Evolutionary conservation across 2,113 vertebrate genomes (phyloP).

Genomic region (Plectropomus leopardus): DNA sequence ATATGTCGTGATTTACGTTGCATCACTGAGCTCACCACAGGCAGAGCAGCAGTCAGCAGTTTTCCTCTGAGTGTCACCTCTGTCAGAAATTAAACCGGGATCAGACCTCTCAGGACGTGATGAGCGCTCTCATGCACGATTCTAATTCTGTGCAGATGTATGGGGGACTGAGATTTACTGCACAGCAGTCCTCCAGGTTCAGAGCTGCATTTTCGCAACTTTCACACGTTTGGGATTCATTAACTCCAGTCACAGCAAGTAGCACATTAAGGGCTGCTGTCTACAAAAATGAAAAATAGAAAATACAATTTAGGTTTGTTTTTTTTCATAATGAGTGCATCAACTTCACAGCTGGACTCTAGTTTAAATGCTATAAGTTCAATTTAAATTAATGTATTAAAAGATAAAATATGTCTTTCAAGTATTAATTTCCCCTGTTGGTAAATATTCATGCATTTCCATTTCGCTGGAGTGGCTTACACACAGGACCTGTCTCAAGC

Average conservation of each 20-base stretch:
- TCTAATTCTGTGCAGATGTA: slow-evolving; percentile 80
- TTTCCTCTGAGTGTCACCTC: slow-evolving; percentile 56
- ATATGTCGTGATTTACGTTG: slow-evolving; percentile 58
- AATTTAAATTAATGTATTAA: background rate
- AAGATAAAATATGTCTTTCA: background rate
- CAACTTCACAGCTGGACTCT: background rate
- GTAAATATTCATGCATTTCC: background rate
- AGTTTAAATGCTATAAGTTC: background rate
- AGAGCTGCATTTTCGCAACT: slow-evolving; percentile 40
- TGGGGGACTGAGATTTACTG: slow-evolving; percentile 56
- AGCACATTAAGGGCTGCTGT: slow-evolving; percentile 24
- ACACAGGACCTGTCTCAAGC: background rate
- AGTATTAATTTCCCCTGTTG: background rate
- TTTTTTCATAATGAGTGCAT: slow-evolving; percentile 14
- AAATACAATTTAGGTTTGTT: slow-evolving; percentile 9
- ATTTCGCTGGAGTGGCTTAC: background rate
- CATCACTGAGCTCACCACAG: slow-evolving; percentile 47
- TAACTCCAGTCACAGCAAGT: slow-evolving; percentile 41
- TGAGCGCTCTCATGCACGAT: slow-evolving; percentile 53
- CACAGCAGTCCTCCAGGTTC: slow-evolving; percentile 32
- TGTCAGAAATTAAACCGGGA: slow-evolving; percentile 48
- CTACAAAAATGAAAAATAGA: background rate
- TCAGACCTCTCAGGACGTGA: slow-evolving; percentile 60
- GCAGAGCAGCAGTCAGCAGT: slow-evolving; percentile 65
- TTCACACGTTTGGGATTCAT: slow-evolving; percentile 59